These are phyloP conservation scores for Cyclura pinguis DNA, from an alignment of 2,797 vertebrate species.

Conservation along the genomic window DNA sequence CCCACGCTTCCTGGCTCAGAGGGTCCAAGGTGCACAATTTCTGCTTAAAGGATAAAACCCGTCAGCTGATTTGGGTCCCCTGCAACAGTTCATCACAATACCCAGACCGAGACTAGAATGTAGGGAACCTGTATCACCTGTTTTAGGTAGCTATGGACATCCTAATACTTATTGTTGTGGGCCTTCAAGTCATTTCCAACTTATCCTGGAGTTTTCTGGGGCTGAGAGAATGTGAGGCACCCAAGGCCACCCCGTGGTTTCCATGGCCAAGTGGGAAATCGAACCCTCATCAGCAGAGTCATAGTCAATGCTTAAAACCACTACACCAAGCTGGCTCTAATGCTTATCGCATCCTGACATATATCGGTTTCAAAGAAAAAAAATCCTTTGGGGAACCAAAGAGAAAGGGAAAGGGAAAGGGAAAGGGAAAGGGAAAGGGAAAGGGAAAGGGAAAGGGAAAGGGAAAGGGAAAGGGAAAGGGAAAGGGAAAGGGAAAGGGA, in stretches of 20 bases:
- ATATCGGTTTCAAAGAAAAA: not conserved
- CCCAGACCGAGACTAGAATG: not conserved
- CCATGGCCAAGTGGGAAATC: no score
- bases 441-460: not conserved
- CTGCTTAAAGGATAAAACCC: not conserved
- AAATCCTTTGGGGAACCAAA: not conserved
- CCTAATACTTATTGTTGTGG: no score
- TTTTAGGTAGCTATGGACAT: not conserved
- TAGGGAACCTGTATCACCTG: not conserved
- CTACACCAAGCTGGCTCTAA: no score
- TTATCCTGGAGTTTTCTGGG: no score
- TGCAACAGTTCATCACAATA: not conserved
- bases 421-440: no score
- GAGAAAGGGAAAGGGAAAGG: not conserved
- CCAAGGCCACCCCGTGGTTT: no score
- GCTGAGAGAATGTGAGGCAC: no score
- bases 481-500: not conserved
- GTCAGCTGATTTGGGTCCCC: not conserved
- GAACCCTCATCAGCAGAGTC: no score
- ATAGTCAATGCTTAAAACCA: no score
- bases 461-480: not conserved
- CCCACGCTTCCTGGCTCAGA: not conserved
- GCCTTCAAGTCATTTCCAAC: no score
- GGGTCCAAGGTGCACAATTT: no score
- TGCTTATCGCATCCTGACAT: no score